Percentiles rank a stretch among this genome's conserved stretches.
phyloP scores from a whole-genome alignment of 2,888 invertebrate species.

The Trichogramma dendrolimi region DNA sequence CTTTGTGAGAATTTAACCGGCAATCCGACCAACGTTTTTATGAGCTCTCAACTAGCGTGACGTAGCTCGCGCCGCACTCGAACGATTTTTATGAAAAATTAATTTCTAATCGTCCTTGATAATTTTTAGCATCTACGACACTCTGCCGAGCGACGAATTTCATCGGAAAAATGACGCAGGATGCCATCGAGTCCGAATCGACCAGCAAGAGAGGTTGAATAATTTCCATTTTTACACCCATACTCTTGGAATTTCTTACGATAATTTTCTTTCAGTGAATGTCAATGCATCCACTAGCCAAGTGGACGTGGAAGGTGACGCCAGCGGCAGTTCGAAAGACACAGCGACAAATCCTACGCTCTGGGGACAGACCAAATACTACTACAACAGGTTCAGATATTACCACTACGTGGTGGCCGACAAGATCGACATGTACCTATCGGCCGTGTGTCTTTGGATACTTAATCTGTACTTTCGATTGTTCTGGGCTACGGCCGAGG shows the following conservation, averaged over 20 bases:
- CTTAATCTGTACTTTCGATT: constrained; percentile 31
- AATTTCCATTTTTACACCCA: not conserved
- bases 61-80: too few relatives aligned
- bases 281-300: not conserved
- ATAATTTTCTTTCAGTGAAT: not conserved
- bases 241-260: not conserved
- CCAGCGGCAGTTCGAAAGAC: constrained; percentile 37
- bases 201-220: constrained; percentile 21
- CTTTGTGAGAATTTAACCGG: too few relatives aligned
- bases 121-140: too few relatives aligned
- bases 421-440: constrained; percentile 33
- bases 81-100: too few relatives aligned
- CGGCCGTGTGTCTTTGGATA: constrained; percentile 30
- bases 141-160: not conserved
- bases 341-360: constrained; percentile 37
- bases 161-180: constrained; percentile 22
- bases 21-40: too few relatives aligned
- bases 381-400: constrained; percentile 37
- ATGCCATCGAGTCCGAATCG: constrained; percentile 6
- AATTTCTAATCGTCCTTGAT: too few relatives aligned
- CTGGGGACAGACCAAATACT: constrained; percentile 31
- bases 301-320: not conserved
- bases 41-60: too few relatives aligned
- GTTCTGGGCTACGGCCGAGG: constrained; percentile 21
- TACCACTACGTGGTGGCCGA: constrained; percentile 35